Conservation (phyloP, 2,888 invertebrate genomes). For the Hyalella azteca region DNA sequence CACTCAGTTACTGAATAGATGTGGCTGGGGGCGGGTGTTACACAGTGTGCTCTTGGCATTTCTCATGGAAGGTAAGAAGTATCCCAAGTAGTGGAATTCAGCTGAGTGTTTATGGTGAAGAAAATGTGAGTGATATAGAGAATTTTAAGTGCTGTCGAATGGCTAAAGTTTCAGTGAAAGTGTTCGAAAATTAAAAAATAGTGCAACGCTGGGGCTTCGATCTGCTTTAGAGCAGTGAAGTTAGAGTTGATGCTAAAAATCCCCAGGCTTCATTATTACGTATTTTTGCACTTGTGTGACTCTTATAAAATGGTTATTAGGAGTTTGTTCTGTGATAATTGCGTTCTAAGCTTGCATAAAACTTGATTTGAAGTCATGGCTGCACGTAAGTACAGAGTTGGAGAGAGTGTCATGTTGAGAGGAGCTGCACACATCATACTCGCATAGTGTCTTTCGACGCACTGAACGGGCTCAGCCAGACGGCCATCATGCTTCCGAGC, state of each 20-base stretch:
- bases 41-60: slow-evolving; percentile 55
- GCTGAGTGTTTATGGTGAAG: background rate
- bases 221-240: slow-evolving; percentile 36
- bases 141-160: slow-evolving; percentile 12
- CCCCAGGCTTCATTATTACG: background rate
- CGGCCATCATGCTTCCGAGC: slow-evolving; percentile 17
- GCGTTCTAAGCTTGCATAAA: background rate
- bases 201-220: slow-evolving; percentile 24
- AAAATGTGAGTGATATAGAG: background rate
- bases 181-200: background rate
- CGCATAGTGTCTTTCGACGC: slow-evolving; percentile 50
- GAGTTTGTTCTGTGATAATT: background rate
- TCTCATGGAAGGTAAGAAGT: slow-evolving; percentile 59
- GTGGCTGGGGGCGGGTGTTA: slow-evolving; percentile 54
- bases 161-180: slow-evolving; percentile 1
- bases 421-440: slow-evolving; percentile 16
- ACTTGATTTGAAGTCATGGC: background rate
- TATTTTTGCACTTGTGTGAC: background rate
- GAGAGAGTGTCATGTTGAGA: slow-evolving; percentile 42
- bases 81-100: slow-evolving; percentile 13
- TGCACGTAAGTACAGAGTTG: background rate
- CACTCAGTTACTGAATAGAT: slow-evolving; percentile 50
- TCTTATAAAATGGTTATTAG: background rate
- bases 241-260: slow-evolving; percentile 16
- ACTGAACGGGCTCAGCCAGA: slow-evolving; percentile 39